Base-by-base conservation (phyloP, 2,113 vertebrate species). In the Oplegnathus fasciatus region DNA sequence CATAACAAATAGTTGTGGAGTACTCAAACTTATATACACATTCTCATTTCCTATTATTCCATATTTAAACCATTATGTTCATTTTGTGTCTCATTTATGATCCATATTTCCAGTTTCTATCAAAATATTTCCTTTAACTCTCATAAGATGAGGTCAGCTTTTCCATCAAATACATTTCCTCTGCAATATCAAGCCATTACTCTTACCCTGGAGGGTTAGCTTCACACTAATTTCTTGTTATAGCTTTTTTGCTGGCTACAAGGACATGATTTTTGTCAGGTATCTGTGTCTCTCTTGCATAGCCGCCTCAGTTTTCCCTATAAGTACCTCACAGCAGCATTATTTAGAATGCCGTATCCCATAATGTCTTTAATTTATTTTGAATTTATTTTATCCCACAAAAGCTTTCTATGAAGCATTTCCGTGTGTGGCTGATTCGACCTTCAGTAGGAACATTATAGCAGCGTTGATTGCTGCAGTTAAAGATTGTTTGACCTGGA, bases 401-500 rank as follows among this genome's bases (percentile, higher is more conserved):
- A 65, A 76, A 26, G 26, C 5, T 67, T 68, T 42, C 58, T 42
- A 40, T 32, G 28, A 78, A 58, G 37, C 18, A 24, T 68, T 55
- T 70, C 32, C 18, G 34, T 7, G 65, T 72, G 24, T 55, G 24
- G 48, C 54, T 64, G 17, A 58, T 69, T 37, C 0, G 2, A 58
- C 54, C 40, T 42, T 37, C 44, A 64, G 26, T 46, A 6, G 26
- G 17, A 68, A 42, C 34, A 71, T 30, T 58, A 46, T 6, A 58
- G 28, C 46, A 50, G 26, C 13, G 32, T 24, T 80, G 60, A 46
- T 32, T 32, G 42, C 13, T 26, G 48, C 22, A 52, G 61, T 78
- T 81, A 52, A 82, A 55, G 57, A 20, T 11, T 64, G 48, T 82
- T 79, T 88, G 75, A 82, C 74, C 84, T 90, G 64, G 34, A 84